Evolutionary conservation across 1,140 invertebrate genomes (phyloP).

Genomic region (Papilio glaucus): DNA sequence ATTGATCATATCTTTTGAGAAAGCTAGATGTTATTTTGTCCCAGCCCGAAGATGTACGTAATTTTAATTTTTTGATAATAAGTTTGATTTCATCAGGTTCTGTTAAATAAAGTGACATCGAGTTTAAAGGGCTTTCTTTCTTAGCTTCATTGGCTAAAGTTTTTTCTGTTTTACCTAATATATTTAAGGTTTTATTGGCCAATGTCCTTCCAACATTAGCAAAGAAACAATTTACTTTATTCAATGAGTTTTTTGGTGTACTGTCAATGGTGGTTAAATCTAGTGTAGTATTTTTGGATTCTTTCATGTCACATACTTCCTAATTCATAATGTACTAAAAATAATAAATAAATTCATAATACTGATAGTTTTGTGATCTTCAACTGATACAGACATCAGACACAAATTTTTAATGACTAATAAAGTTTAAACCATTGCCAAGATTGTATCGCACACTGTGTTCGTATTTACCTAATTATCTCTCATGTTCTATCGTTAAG

Average conservation of each 20-base stretch:
- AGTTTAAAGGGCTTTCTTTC: background rate
- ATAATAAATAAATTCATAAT: too few relatives aligned
- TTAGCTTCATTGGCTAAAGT: background rate
- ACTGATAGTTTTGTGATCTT: too few relatives aligned
- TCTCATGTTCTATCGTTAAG: too few relatives aligned
- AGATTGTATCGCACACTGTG: too few relatives aligned
- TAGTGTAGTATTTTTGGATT: background rate
- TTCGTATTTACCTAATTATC: too few relatives aligned
- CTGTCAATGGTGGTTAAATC: background rate
- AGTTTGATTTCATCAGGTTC: background rate
- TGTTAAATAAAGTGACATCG: background rate
- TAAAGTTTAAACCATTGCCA: too few relatives aligned
- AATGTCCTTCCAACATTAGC: background rate
- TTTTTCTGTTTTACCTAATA: background rate
- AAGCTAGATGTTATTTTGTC: background rate
- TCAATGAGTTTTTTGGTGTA: background rate
- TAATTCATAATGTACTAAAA: conserved; percentile 11
- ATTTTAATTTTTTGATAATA: background rate
- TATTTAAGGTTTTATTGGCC: background rate
- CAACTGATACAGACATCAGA: too few relatives aligned
- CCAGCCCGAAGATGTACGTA: background rate
- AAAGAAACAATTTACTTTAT: background rate
- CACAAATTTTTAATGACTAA: too few relatives aligned
- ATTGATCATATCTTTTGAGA: background rate
- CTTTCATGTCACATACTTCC: conserved; percentile 12